These are phyloP conservation scores for Sussaba pulchella DNA, from an alignment of 2,888 invertebrate species.

Conservation along the genomic window DNA sequence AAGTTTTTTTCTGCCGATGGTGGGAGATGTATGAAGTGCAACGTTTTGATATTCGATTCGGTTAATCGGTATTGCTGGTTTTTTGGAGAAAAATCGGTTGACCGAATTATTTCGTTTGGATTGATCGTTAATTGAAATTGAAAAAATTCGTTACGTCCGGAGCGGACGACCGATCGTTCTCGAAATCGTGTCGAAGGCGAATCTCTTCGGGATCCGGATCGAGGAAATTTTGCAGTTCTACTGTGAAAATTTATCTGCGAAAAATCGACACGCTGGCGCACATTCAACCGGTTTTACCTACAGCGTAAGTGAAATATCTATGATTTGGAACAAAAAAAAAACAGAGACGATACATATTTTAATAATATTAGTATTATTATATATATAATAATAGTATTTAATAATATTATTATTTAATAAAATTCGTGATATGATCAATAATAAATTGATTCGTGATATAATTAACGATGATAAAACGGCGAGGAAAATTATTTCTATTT, in stretches of 20 bases:
- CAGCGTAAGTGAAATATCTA: slow-evolving; percentile 77
- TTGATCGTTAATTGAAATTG: no score
- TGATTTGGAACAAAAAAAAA: no score
- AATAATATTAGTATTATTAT: no score
- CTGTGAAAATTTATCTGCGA: slow-evolving; percentile 47
- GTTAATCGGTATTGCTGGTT: neutral
- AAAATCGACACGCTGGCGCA: slow-evolving; percentile 83
- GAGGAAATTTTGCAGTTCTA: neutral
- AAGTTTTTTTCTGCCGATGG: slow-evolving; percentile 52
- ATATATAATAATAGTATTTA: neutral
- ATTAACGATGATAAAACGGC: no score
- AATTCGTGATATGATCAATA: no score
- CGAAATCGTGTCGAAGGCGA: slow-evolving; percentile 7
- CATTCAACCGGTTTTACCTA: slow-evolving; percentile 78
- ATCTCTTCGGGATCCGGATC: neutral
- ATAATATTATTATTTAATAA: neutral
- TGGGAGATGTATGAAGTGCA: slow-evolving; percentile 9
- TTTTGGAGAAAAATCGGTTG: no score
- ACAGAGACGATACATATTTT: no score
- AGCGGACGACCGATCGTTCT: neutral
- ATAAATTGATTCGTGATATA: no score
- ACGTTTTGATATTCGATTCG: no score
- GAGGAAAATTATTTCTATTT: no score
- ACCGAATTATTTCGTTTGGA: no score
- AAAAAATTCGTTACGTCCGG: slow-evolving; percentile 1